Conservation (phyloP, 2,888 invertebrate species). For the Ophraella communa region DNA sequence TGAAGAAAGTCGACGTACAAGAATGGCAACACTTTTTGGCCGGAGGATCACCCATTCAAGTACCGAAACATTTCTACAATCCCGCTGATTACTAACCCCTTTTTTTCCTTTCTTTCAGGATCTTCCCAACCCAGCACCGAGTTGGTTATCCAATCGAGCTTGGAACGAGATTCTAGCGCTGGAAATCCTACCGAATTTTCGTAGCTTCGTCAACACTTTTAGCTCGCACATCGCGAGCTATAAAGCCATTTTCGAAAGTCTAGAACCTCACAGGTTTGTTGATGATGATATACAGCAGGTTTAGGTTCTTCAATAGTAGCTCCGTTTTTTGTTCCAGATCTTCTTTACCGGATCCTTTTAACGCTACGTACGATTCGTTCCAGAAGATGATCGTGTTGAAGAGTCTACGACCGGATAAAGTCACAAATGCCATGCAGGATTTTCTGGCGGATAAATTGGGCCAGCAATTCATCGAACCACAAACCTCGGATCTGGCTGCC, state of each 20-base stretch:
- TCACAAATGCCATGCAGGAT: conserved; percentile 79
- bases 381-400: conserved; percentile 81
- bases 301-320: too few relatives aligned
- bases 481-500: conserved; percentile 81
- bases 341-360: conserved; percentile 71
- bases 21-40: conserved; percentile 82
- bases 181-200: conserved; percentile 68
- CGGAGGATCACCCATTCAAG: conserved; percentile 69
- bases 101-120: conserved; percentile 54
- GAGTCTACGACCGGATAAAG: conserved; percentile 83
- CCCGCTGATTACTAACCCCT: too few relatives aligned
- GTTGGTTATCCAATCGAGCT: conserved; percentile 80
- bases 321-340: conserved; percentile 58
- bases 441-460: conserved; percentile 76
- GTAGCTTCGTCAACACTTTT: conserved; percentile 70
- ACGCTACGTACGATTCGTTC: conserved; percentile 70
- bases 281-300: too few relatives aligned
- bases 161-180: conserved; percentile 85
- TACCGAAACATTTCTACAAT: too few relatives aligned
- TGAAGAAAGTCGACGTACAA: conserved; percentile 64
- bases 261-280: conserved; percentile 74
- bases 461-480: conserved; percentile 81
- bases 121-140: conserved; percentile 73
- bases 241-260: conserved; percentile 70
- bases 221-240: conserved; percentile 62